These are phyloP conservation scores for Cloeon dipterum DNA, from an alignment of 2,888 invertebrate genomes.

Conservation along the genomic window DNA sequence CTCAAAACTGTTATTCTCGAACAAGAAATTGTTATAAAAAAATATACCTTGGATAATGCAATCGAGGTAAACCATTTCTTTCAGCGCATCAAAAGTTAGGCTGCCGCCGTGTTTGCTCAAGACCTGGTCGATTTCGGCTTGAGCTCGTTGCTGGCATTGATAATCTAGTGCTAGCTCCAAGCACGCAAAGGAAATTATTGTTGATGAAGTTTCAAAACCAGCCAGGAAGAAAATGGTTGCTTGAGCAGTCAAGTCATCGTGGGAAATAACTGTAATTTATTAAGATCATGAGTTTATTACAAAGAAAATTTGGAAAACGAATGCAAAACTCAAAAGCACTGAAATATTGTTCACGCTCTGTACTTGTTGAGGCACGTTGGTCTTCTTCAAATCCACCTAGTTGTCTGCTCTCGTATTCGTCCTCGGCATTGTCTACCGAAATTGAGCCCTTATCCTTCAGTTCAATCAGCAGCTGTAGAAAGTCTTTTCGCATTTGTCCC, in stretches of 20 bases:
- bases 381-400: too few species aligned
- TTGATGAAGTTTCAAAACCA: conserved; percentile 28
- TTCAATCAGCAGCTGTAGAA: conserved; percentile 3
- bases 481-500: conserved; percentile 1
- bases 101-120: conserved; percentile 1
- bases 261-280: too few species aligned
- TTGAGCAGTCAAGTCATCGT: conserved; percentile 8
- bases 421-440: neutral
- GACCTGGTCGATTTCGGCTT: conserved; percentile 1
- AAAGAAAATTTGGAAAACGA: neutral
- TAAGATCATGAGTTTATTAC: too few species aligned
- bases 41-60: conserved; percentile 3
- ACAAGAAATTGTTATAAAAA: too few species aligned
- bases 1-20: too few species aligned
- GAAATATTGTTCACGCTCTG: too few species aligned
- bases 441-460: conserved; percentile 3
- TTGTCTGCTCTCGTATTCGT: neutral
- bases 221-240: conserved; percentile 16
- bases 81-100: conserved; percentile 2
- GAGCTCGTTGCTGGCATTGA: conserved; percentile 1
- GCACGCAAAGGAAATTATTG: conserved; percentile 22
- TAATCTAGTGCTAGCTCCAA: conserved; percentile 20
- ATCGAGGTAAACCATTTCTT: conserved; percentile 4
- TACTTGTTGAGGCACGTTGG: too few species aligned
- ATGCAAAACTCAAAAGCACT: neutral